Evolutionary conservation across 2,113 vertebrate genomes (phyloP), one percentile per base, ranked within the genome.

Genomic region (Brachionichthys hirsutus): DNA sequence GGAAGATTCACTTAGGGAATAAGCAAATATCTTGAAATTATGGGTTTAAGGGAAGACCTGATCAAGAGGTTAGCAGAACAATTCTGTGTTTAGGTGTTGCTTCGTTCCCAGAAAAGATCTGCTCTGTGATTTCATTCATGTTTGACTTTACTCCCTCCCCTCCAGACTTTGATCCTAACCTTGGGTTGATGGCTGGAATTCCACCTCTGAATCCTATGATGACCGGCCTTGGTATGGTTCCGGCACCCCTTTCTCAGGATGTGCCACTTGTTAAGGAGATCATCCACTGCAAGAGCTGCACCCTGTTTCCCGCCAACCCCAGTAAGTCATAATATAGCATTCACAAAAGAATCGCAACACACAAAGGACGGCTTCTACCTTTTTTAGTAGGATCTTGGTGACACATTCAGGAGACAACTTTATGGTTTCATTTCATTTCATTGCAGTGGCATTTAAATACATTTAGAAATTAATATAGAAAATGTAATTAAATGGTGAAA

Each of bases 261-360:
- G 73, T 96, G 76, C 94, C 95, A 0, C 88, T 95, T 4, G 84
- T 92, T 15, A 98, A 98, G 81, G 96, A 98, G 90, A 98, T 98
- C 83, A 96, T 98, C 77, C 96, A 98, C 87, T 98, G 95, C 93
- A 96, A 96, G 84, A 98, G 88, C 91, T 98, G 96, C 89, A 98
- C 95, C 0, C 93, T 98, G 61, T 98, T 98, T 71, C 96, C 96
- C 3, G 93, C 96, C 5, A 98, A 98, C 85, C 95, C 95, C 80
- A 95, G 95, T 98, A 93, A 94, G 82, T 91, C 62, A 47, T 8
- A 46, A 59, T 44, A 12, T 43, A 30, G 54, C 34, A 15, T 30
- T 14, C 14, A 22, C n/a, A 36, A 17, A 48, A 36, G 12, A 46
- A 2, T 35, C 14, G n/a, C 42, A 34, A 12, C 6, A 9, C 36